Conservation (phyloP, 2,113 vertebrate species). For the Ia io region DNA sequence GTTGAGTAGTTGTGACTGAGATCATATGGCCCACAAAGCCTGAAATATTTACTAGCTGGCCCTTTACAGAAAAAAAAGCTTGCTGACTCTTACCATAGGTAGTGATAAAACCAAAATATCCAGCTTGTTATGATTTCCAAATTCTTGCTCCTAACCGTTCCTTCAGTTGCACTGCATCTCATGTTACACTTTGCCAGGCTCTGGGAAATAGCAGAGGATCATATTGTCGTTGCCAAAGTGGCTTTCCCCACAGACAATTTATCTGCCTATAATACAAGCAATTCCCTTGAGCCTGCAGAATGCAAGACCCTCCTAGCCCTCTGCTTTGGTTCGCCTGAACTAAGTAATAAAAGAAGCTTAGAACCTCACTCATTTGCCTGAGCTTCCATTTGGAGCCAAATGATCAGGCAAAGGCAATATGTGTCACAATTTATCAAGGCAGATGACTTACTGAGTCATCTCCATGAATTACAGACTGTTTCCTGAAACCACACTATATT, state of each 20-base stretch:
- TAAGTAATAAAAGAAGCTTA: background rate
- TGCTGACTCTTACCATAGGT: background rate
- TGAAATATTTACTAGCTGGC: constrained; percentile 34
- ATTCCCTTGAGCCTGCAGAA: background rate
- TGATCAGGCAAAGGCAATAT: background rate
- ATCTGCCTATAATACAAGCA: background rate
- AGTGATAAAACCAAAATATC: background rate
- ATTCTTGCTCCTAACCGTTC: background rate
- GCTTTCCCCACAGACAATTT: background rate
- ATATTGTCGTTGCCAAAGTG: background rate
- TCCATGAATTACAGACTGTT: background rate
- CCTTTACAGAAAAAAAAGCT: background rate
- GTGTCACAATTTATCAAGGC: background rate
- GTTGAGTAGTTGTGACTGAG: background rate
- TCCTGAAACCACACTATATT: background rate
- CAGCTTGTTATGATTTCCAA: background rate
- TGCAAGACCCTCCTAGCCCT: background rate
- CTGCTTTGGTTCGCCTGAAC: background rate
- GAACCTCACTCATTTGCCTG: background rate
- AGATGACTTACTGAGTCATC: background rate
- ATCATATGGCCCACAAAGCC: background rate
- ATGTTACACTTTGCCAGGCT: background rate
- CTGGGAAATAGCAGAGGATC: background rate
- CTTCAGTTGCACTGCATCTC: background rate
- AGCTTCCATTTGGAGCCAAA: background rate